These are phyloP conservation scores for Himalopsyche phryganea DNA, from an alignment of 1,140 invertebrate genomes.

Conservation along the genomic window DNA sequence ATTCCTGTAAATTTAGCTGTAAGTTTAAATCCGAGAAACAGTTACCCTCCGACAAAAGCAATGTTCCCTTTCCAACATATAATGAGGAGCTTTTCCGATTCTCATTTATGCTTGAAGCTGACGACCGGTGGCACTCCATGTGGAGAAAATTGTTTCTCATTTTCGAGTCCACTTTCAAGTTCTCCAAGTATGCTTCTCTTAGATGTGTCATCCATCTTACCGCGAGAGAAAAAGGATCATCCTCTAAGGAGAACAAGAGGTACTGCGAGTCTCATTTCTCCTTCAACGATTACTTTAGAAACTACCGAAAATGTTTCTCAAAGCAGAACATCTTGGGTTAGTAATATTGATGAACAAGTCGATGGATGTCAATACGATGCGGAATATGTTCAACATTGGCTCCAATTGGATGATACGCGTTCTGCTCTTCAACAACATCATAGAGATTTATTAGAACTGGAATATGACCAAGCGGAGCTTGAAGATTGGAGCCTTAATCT, in stretches of 20 bases:
- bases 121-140: conserved; percentile 53
- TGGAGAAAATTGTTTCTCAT: conserved; percentile 48
- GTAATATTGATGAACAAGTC: conserved; percentile 51
- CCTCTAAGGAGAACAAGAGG: conserved; percentile 45
- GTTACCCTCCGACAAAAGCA: conserved; percentile 65
- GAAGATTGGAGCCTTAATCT: conserved; percentile 76
- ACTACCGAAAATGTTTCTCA: conserved; percentile 31
- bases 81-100: conserved; percentile 69
- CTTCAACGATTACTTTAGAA: conserved; percentile 6
- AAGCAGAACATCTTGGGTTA: conserved; percentile 56
- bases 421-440: conserved; percentile 64
- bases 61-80: conserved; percentile 68
- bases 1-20: conserved; percentile 64
- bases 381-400: conserved; percentile 73
- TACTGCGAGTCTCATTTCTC: conserved; percentile 38
- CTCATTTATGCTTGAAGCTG: conserved; percentile 66
- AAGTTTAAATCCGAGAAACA: conserved; percentile 63
- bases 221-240: conserved; percentile 44
- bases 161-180: conserved; percentile 56
- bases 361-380: conserved; percentile 66
- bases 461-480: conserved; percentile 70
- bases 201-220: conserved; percentile 46
- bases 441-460: conserved; percentile 63
- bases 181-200: conserved; percentile 56
- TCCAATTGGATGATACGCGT: conserved; percentile 66